Base-by-base conservation (phyloP, 1,140 invertebrate genomes). In the Pectinophora gossypiella region DNA sequence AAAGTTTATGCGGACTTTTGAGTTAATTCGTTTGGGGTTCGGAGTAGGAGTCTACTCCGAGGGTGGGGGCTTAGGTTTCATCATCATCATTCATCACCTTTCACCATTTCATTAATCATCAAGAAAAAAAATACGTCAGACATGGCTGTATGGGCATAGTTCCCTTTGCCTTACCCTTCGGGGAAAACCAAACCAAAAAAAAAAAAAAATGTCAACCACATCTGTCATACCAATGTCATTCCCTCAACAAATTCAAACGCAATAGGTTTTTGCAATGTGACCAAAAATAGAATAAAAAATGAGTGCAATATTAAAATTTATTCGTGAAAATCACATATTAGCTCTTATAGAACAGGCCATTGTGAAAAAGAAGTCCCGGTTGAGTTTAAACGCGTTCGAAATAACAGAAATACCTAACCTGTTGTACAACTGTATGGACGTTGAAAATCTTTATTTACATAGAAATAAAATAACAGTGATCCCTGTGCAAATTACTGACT, bases 301-400 rank as follows among this genome's bases (percentile, higher is more conserved):
- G 89, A 90, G 88, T 89, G 79, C 88, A 62, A 80, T 91, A 56
- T 89, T 90, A 68, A 88, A 90, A 72, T 91, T 90, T 64, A 89
- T 91, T 64, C 90, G 90, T 78, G 88, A 89, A 72, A 91, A 91
- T 67, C 89, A 91, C 54, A 90, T 91, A 68, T 65, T 91, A 57
- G 90, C 90, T 21, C 84, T 90, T 59, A 91, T 91, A 59, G 90
- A 92, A 81, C 86, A 90, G 63, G 90, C 89, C 15, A 86, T 90
- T 47, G 67, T 71, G 0, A 89, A 90, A 54, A 90, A 90, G 71
- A 85, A 89, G 10, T 88, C 86, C 38, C 76, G 85, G 58, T 73
- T 92, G 49, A 89, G 85, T 80, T 75, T 92, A 42, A 90, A 90
- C 51, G 87, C 89, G 52, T 91, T 86, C 67, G 90, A 91, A 82